These are phyloP conservation scores for Protosalanx chinensis DNA, from an alignment of 2,797 vertebrate species.

Conservation along the genomic window DNA sequence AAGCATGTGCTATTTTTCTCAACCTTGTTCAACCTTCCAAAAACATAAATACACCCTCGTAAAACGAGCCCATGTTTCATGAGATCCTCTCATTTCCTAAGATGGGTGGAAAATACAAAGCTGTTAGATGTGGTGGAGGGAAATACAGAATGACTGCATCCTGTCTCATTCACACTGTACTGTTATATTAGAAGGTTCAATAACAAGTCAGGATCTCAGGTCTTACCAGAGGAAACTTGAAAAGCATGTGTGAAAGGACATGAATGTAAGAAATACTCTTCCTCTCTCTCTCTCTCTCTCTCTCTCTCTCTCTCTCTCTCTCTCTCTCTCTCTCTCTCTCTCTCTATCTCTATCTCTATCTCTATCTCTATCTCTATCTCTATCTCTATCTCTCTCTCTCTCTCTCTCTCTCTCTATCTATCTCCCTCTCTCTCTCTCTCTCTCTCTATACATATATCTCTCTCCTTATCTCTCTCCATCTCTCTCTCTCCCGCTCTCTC, in stretches of 20 bases:
- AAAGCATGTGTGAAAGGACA: too few relatives aligned
- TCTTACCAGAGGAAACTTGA: too few relatives aligned
- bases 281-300: not conserved
- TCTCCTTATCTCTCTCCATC: too few relatives aligned
- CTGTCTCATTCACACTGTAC: not conserved
- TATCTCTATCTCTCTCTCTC: too few relatives aligned
- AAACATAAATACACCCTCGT: not conserved
- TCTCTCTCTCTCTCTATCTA: too few relatives aligned
- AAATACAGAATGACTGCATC: conserved; percentile 1
- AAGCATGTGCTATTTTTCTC: not conserved
- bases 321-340: too few relatives aligned
- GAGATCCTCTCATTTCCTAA: not conserved
- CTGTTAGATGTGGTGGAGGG: not conserved
- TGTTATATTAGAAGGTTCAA: not conserved
- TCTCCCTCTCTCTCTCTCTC: too few relatives aligned
- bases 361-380: too few relatives aligned
- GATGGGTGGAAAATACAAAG: not conserved
- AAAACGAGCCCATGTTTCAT: not conserved
- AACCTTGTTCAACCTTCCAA: not conserved
- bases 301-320: not conserved
- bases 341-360: too few relatives aligned
- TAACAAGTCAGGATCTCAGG: not conserved
- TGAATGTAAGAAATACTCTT: not conserved
- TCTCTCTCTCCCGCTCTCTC: too few relatives aligned
- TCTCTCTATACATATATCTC: too few relatives aligned